These are phyloP conservation scores for rabbit (Oryctolagus cuniculus) DNA, from an alignment of 2,113 vertebrate species.

Conservation along the genomic window mOryCun1.1 NC_091445.1:12588501-12589000, in stretches of 20 bases:
- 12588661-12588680: neutral
- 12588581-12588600: neutral
- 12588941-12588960: neutral
- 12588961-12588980: constrained; percentile 63
- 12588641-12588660: neutral
- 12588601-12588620: neutral
- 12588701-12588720: constrained; percentile 39
- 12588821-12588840: neutral
- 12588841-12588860: constrained; percentile 28
- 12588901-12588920: neutral
- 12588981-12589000: constrained; percentile 49
- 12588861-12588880: constrained; percentile 35
- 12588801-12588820: constrained; percentile 33
- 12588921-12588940: neutral
- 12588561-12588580: no score
- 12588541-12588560: neutral
- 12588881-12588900: constrained; percentile 56
- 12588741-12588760: constrained; percentile 36
- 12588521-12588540: neutral
- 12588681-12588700: neutral
- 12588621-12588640: neutral
- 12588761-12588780: constrained; percentile 56
- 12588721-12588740: neutral
- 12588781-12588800: neutral
- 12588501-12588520: neutral